phyloP scores from a whole-genome alignment of 2,888 invertebrate species.

The Phyllotreta cruciferae region DNA sequence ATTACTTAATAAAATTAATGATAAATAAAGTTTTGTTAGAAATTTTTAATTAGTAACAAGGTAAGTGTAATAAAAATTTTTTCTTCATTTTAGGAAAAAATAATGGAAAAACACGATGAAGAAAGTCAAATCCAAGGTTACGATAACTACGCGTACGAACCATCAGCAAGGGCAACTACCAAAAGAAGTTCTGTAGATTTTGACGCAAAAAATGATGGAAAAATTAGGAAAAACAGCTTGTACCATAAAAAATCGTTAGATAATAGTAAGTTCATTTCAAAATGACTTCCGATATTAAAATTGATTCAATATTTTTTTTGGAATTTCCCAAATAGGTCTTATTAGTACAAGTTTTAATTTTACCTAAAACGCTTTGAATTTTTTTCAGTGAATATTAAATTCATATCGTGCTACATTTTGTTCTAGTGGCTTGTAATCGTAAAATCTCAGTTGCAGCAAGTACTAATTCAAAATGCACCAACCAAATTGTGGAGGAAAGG shows the following conservation, averaged over 20 bases:
- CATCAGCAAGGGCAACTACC: slow-evolving; percentile 34
- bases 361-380: too few relatives aligned
- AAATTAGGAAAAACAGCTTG: slow-evolving; percentile 72
- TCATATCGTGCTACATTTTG: too few relatives aligned
- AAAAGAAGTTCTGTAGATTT: slow-evolving; percentile 62
- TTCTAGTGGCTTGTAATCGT: too few relatives aligned
- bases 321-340: too few relatives aligned
- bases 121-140: neutral
- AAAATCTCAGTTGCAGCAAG: too few relatives aligned
- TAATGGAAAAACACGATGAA: neutral
- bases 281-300: too few relatives aligned
- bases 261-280: too few relatives aligned
- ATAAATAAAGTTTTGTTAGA: neutral
- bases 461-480: too few relatives aligned
- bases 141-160: slow-evolving; percentile 13
- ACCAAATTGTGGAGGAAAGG: too few relatives aligned
- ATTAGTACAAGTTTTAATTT: too few relatives aligned
- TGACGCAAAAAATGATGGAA: neutral
- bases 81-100: neutral
- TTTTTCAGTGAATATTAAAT: too few relatives aligned
- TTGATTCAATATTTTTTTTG: too few relatives aligned
- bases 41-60: neutral
- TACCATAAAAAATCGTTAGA: slow-evolving; percentile 57
- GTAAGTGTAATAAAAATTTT: neutral
- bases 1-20: neutral